phyloP scores from a whole-genome alignment of 1,140 invertebrate species.

The Drosophila quadrilineata region DNA sequence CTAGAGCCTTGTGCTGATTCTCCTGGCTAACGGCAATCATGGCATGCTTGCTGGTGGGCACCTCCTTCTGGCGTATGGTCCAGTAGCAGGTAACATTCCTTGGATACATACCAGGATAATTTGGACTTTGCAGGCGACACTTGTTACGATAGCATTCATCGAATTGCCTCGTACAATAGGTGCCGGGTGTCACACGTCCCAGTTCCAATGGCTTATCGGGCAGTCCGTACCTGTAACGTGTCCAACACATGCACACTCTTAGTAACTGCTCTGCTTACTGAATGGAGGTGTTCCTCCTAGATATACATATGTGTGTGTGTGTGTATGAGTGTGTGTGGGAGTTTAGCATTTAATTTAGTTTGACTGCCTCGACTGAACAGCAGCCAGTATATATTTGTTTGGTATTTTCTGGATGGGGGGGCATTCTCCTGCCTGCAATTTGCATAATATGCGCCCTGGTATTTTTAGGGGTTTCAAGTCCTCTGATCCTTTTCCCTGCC shows the following conservation, averaged over 20 bases:
- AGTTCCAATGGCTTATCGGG: slow-evolving; percentile 87
- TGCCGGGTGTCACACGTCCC: slow-evolving; percentile 90
- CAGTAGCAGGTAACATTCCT: slow-evolving; percentile 92
- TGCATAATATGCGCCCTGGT: slow-evolving; percentile 67
- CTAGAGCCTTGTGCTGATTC: slow-evolving; percentile 87
- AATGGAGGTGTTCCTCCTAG: not conserved
- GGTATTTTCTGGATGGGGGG: slow-evolving; percentile 70
- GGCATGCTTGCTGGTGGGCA: slow-evolving; percentile 92
- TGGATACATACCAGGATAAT: slow-evolving; percentile 95
- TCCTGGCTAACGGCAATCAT: slow-evolving; percentile 91
- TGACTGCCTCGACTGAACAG: slow-evolving; percentile 23
- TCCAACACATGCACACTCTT: slow-evolving; percentile 12
- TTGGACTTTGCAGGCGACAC: slow-evolving; percentile 92
- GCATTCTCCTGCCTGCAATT: slow-evolving; percentile 44
- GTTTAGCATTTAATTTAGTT: slow-evolving; percentile 54
- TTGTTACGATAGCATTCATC: slow-evolving; percentile 92
- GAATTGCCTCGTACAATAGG: slow-evolving; percentile 93
- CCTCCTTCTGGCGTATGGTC: slow-evolving; percentile 89
- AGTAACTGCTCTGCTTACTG: too few relatives aligned
- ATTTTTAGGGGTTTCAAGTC: slow-evolving; percentile 30
- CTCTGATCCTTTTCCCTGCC: not conserved
- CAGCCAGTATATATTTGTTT: slow-evolving; percentile 66
- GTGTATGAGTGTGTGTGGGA: slow-evolving; percentile 20
- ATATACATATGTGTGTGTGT: not conserved
- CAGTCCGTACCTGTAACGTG: slow-evolving; percentile 84